phyloP scores from a whole-genome alignment of 1,140 invertebrate genomes.

The Agrilus planipennis region DNA sequence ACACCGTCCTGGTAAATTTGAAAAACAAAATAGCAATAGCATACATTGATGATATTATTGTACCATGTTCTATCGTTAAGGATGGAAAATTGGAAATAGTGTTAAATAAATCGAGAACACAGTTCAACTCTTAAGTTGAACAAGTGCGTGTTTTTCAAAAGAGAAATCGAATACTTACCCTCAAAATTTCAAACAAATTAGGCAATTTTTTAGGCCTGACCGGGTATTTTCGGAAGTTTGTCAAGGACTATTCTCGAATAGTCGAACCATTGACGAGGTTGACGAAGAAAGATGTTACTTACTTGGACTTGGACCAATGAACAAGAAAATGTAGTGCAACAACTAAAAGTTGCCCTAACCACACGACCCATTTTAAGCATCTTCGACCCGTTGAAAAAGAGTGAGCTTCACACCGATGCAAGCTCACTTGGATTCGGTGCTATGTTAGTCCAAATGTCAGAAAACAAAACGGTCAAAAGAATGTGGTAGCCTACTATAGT shows the following conservation, averaged over 20 bases:
- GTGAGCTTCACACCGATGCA: conserved; percentile 22
- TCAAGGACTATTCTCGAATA: conserved; percentile 6
- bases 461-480: conserved; percentile 1
- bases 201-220: conserved; percentile 20
- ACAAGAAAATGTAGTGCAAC: conserved; percentile 9
- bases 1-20: conserved; percentile 16
- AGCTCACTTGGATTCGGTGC: conserved; percentile 14
- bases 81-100: conserved; percentile 25
- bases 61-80: conserved; percentile 19
- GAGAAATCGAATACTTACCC: conserved; percentile 14
- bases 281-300: conserved; percentile 1
- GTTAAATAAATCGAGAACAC: conserved; percentile 15
- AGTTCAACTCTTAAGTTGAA: conserved; percentile 20
- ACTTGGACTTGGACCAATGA: conserved; percentile 11
- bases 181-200: conserved; percentile 17
- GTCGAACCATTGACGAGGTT: not conserved
- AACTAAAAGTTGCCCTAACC: conserved; percentile 12
- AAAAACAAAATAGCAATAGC: conserved; percentile 14
- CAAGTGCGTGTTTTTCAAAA: conserved; percentile 19
- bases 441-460: conserved; percentile 10
- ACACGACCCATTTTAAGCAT: conserved; percentile 13
- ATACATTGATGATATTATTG: conserved; percentile 27
- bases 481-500: conserved; percentile 18
- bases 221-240: conserved; percentile 12
- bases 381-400: conserved; percentile 16